Percentiles rank a stretch among this genome's conserved stretches.
Evolutionary conservation across 2,888 invertebrate genomes (phyloP).

Genomic region (Microplitis deprimator): DNA sequence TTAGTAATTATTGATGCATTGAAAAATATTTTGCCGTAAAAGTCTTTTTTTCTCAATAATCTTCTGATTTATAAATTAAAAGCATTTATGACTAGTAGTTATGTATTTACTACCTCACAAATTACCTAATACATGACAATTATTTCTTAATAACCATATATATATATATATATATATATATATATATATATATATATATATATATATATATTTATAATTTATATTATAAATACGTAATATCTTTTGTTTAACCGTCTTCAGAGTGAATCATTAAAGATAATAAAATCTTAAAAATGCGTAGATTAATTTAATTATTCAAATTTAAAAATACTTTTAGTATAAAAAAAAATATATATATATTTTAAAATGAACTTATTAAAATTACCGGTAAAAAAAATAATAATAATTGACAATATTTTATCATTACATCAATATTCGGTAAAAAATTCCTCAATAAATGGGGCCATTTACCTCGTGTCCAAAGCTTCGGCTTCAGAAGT

Average conservation of each 20-base stretch:
- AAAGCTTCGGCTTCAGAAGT: neutral
- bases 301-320: constrained; percentile 2
- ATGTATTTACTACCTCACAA: constrained; percentile 26
- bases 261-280: neutral
- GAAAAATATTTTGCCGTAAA: neutral
- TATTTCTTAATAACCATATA: constrained; percentile 25
- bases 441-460: neutral
- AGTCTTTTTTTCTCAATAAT: neutral
- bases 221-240: neutral
- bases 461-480: neutral
- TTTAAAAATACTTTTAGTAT: neutral
- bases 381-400: neutral
- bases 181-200: neutral
- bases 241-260: neutral
- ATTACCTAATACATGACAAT: constrained; percentile 31
- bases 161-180: no score
- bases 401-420: neutral
- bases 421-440: neutral
- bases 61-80: neutral
- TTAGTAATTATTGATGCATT: neutral
- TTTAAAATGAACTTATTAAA: neutral
- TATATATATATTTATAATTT: no score
- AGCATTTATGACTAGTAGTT: constrained; percentile 7
- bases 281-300: constrained; percentile 1
- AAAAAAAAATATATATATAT: neutral